Evolutionary conservation across 2,888 invertebrate species (phyloP).

Genomic region (Cosmia pyralina): DNA sequence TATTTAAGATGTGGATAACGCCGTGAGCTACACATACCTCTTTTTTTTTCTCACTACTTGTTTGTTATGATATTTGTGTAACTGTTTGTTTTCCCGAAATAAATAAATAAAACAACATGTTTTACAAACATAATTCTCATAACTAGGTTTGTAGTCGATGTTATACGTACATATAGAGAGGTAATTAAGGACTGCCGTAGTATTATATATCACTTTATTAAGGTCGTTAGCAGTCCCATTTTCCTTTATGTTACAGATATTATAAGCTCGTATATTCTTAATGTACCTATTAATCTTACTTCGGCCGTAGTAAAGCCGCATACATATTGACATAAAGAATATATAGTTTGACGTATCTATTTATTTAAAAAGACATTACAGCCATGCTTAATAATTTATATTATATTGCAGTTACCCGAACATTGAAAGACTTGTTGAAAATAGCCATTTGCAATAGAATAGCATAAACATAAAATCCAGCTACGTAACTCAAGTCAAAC

Average conservation of each 20-base stretch:
- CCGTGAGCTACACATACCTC: no score
- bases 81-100: no score
- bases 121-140: slow-evolving; percentile 2
- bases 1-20: no score
- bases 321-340: not conserved
- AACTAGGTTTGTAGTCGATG: not conserved
- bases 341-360: not conserved
- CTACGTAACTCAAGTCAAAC: not conserved
- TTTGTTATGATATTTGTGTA: no score
- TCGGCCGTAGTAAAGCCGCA: not conserved
- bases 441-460: not conserved
- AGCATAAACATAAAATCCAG: not conserved
- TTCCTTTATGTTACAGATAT: slow-evolving; percentile 26
- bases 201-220: slow-evolving; percentile 35
- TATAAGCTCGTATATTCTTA: slow-evolving; percentile 17
- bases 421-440: not conserved
- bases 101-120: slow-evolving; percentile 5
- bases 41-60: no score
- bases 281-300: slow-evolving; percentile 13
- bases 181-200: slow-evolving; percentile 27
- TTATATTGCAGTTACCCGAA: not conserved
- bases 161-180: not conserved
- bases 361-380: not conserved
- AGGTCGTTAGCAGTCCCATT: slow-evolving; percentile 37
- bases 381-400: not conserved